phyloP scores from a whole-genome alignment of 1,140 invertebrate genomes.

The Lanistes nyassanus region DNA sequence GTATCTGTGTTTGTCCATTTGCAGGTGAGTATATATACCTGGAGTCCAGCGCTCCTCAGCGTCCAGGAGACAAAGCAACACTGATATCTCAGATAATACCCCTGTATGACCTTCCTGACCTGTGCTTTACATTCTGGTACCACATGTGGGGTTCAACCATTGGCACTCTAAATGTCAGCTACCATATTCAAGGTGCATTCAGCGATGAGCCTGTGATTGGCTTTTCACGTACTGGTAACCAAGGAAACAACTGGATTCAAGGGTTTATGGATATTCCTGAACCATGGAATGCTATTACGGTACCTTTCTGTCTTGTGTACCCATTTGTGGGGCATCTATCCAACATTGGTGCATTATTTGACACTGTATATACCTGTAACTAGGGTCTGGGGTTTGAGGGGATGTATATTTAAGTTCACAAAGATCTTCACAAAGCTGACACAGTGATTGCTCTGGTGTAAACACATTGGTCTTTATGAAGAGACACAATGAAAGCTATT shows the following conservation, averaged over 20 bases:
- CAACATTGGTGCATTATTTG: too few relatives aligned
- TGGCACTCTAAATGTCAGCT: conserved; percentile 40
- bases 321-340: too few relatives aligned
- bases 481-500: too few relatives aligned
- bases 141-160: conserved; percentile 77
- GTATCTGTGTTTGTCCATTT: too few relatives aligned
- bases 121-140: conserved; percentile 72
- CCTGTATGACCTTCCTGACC: conserved; percentile 28
- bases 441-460: too few relatives aligned
- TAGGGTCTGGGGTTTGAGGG: too few relatives aligned
- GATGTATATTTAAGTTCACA: too few relatives aligned
- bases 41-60: conserved; percentile 36
- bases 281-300: conserved; percentile 5
- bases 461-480: too few relatives aligned
- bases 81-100: conserved; percentile 45
- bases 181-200: not conserved
- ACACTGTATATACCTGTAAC: too few relatives aligned
- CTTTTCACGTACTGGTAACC: conserved; percentile 22
- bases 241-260: conserved; percentile 43
- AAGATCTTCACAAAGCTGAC: too few relatives aligned
- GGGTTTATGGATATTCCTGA: conserved; percentile 25
- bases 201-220: too few relatives aligned
- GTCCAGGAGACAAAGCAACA: conserved; percentile 39
- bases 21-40: conserved; percentile 59
- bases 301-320: too few relatives aligned